Evolutionary conservation across 2,888 invertebrate species (phyloP).

Genomic region (Ptychoptera albimana): DNA sequence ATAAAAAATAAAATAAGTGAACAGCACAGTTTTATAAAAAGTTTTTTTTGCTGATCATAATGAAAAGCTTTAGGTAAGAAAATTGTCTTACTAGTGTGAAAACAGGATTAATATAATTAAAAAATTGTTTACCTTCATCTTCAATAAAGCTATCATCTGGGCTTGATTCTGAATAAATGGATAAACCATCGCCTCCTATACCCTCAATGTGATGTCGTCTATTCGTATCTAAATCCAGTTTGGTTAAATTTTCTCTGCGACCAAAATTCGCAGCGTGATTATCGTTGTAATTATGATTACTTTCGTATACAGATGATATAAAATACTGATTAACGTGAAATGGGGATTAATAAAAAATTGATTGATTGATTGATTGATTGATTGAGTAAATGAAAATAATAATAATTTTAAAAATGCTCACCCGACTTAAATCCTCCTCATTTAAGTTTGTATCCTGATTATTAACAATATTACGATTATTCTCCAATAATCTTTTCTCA

Average conservation of each 20-base stretch:
- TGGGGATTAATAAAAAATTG: not conserved
- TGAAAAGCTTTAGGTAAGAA: too few species aligned
- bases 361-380: too few species aligned
- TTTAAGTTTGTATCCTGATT: slow-evolving; percentile 2
- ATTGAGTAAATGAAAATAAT: too few species aligned
- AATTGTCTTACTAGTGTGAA: too few species aligned
- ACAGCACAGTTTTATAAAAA: too few species aligned
- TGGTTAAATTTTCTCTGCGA: slow-evolving; percentile 11
- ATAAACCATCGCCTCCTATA: slow-evolving; percentile 6
- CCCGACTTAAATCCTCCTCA: slow-evolving; percentile 6
- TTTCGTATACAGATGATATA: slow-evolving; percentile 2
- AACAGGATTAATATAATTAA: too few species aligned
- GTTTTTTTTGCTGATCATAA: too few species aligned
- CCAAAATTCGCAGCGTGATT: slow-evolving; percentile 1
- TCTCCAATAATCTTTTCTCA: not conserved
- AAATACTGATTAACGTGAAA: not conserved
- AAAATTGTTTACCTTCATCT: slow-evolving; percentile 3
- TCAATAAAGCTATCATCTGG: slow-evolving; percentile 14
- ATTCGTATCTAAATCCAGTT: slow-evolving; percentile 12
- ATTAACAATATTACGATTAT: not conserved
- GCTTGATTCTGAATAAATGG: slow-evolving; percentile 10
- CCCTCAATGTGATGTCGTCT: slow-evolving; percentile 2
- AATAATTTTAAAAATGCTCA: not conserved
- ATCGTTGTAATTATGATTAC: slow-evolving; percentile 1
- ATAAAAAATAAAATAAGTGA: too few species aligned